Base-by-base conservation (phyloP, 2,113 vertebrate genomes). In the Rhea americana region DNA sequence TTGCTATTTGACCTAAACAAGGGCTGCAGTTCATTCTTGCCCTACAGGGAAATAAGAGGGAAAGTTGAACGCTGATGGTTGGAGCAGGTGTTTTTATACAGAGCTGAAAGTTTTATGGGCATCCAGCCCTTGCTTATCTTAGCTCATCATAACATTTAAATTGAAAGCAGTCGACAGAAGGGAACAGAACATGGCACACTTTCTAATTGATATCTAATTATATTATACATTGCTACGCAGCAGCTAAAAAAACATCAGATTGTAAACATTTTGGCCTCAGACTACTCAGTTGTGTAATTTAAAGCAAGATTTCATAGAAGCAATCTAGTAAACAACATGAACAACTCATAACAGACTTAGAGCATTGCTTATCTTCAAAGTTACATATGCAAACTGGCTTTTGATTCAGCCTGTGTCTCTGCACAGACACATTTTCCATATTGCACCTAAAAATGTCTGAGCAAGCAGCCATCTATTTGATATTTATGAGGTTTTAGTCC, bases 131-230 rank as follows among this genome's bases (percentile, higher is more conserved):
- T 93, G 92, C 93, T 96, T 94, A 86, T 93, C 95, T 95, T 88
- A 86, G 74, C 82, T 95, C 95, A 95, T 94, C 88, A 94, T 81
- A 95, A 93, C 91, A 95, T 94, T 87, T 92, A 95, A 94, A 92
- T 88, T 84, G 90, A 94, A 91, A 90, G 93, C 93, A 94, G 90
- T 89, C 1, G 51, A 85, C 94, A 95, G 95, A 93, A 95, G 85
- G 91, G 89, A 96, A 95, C 62, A 79, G 90, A 96, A 95, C 93
- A 90, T 94, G 93, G 94, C 93, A 95, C 61, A 58, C 73, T 94
- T 96, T 93, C 88, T 94, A 96, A 95, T 93, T 96, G 94, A 91
- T 95, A 95, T 13, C 86, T 94, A 95, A 96, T 95, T 96, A 94
- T 86, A 91, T 95, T 95, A 91, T 95, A 95, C 90, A 87, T 79